Evolutionary conservation across 2,797 vertebrate genomes (phyloP), one percentile per base, ranked within the genome.

Genomic region (Poecilia velifera): DNA sequence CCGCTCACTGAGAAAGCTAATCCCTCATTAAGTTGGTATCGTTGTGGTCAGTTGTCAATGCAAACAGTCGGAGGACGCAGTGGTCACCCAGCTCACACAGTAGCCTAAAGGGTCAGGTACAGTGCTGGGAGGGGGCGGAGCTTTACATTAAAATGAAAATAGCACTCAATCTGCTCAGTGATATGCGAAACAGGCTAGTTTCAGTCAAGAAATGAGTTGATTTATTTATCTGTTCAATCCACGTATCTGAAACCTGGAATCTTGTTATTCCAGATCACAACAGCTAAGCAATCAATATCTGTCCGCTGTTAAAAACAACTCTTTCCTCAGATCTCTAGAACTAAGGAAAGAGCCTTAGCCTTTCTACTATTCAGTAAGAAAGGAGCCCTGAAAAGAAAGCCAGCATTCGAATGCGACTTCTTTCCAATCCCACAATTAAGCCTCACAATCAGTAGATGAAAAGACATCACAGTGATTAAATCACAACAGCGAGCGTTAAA

Each of bases 1-100:
- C 81, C 22, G 76, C 77, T 83, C 73, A 68, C 31, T 34, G 55
- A 68, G 82, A 85, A 83, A 76, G 74, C 82, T 93, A 94, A 94
- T 93, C 74, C 92, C 91, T 95, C 93, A 94, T 92, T 94, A 93
- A 89, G 76, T 88, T 86, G 87, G 82, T 90, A 93, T 91, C 92
- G 92, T 94, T 76, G 59, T 53, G 75, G 80, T 51, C 53, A 2
- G 46, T 75, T 6, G 73, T 86, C 77, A 80, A 72, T 84, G 84
- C 55, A 79, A 83, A 74, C 46, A 75, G 71, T 76, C 55, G 51
- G 71, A 82, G 77, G 76, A 66, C 53, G 34, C 47, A 20, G 47
- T 49, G 47, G 47, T 49, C 47, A 49, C 47, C 47, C 46, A 47
- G 1, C 46, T 47, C 14, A 6, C 5, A 20, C 47, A 49, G 16